Percentiles rank a stretch among this genome's conserved stretches.
phyloP scores from a whole-genome alignment of 2,888 invertebrate species.

The Trichogramma evanescens region DNA sequence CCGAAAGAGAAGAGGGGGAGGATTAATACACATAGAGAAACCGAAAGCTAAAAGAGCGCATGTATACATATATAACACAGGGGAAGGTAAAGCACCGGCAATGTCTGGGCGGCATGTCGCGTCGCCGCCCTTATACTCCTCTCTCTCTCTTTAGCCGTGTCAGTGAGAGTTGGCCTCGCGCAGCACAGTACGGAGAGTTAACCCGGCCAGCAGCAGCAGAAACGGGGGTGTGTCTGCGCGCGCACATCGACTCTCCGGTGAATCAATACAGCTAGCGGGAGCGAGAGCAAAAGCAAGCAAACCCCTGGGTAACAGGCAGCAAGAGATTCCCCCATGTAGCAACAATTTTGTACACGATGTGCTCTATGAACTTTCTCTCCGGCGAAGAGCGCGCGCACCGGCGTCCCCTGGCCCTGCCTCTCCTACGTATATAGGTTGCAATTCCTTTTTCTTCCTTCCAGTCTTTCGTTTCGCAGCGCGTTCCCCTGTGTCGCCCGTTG shows the following conservation, averaged over 20 bases:
- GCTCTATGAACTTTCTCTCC: too few species aligned
- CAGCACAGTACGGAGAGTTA: constrained; percentile 4
- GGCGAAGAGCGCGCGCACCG: too few species aligned
- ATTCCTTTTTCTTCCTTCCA: too few species aligned
- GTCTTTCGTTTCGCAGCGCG: too few species aligned
- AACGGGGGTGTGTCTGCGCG: constrained; percentile 19
- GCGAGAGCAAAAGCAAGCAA: too few species aligned
- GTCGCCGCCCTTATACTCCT: background rate
- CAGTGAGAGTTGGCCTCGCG: constrained; percentile 10
- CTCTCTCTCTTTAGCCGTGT: background rate
- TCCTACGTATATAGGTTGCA: too few species aligned
- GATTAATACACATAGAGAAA: constrained; percentile 10
- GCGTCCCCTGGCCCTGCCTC: too few species aligned
- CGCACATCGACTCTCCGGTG: constrained; percentile 27
- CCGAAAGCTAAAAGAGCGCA: constrained; percentile 18
- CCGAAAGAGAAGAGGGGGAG: too few species aligned
- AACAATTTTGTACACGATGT: too few species aligned
- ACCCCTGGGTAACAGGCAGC: too few species aligned
- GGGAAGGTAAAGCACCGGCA: background rate
- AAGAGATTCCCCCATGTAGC: too few species aligned
- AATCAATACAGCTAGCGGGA: constrained; percentile 44
- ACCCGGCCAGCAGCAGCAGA: constrained; percentile 9
- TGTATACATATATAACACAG: constrained; percentile 11
- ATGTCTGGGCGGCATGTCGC: constrained; percentile 2
- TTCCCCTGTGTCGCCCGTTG: too few species aligned